A percentile compares a stretch with the other conserved stretches of the same genome.
Conservation (phyloP, 2,797 vertebrate species). For the Allobates femoralis region DNA sequence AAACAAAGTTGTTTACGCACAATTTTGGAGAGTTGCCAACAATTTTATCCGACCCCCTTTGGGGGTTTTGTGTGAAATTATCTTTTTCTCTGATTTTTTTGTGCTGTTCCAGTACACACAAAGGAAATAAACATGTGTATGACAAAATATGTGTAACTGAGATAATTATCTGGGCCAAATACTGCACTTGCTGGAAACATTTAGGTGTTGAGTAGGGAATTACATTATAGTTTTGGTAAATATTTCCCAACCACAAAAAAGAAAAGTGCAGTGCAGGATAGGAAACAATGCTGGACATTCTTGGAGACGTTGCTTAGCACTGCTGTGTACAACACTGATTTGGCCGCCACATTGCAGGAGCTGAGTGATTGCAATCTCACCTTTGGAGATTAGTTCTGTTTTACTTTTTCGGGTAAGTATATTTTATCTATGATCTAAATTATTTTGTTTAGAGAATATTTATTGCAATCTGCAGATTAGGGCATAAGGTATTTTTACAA, state of each 20-base stretch:
- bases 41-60: too few species aligned
- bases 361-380: conserved; percentile 8
- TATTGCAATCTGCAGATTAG: background rate
- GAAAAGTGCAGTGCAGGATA: background rate
- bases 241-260: background rate
- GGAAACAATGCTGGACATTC: conserved; percentile 1
- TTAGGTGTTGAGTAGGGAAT: too few species aligned
- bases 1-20: too few species aligned
- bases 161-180: too few species aligned
- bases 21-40: too few species aligned
- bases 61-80: too few species aligned
- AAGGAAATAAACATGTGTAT: too few species aligned
- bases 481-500: background rate
- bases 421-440: background rate
- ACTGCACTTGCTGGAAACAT: too few species aligned
- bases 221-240: background rate
- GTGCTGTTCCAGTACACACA: too few species aligned
- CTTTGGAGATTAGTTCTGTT: background rate
- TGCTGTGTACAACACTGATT: conserved; percentile 11
- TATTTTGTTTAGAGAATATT: background rate
- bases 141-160: too few species aligned
- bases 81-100: too few species aligned
- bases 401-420: conserved; percentile 28
- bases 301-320: conserved; percentile 29
- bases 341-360: background rate